These are phyloP conservation scores for Zaprionus africanus DNA, from an alignment of 1,140 invertebrate species.

Conservation along the genomic window DNA sequence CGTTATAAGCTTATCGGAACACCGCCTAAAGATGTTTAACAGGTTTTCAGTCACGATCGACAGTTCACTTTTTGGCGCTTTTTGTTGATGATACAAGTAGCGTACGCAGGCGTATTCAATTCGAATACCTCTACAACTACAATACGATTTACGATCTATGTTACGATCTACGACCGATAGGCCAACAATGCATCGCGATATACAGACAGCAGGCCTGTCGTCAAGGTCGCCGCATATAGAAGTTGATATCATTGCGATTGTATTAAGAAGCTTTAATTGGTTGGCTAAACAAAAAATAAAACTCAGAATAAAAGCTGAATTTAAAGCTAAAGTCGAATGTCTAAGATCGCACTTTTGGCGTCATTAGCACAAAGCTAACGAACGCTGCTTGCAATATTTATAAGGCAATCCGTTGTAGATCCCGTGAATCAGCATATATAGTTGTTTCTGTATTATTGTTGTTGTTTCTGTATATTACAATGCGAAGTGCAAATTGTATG, in stretches of 20 bases:
- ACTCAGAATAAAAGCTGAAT: neutral
- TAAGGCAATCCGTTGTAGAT: constrained; percentile 53
- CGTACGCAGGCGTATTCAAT: constrained; percentile 18
- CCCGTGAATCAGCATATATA: constrained; percentile 53
- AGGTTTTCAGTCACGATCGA: constrained; percentile 54
- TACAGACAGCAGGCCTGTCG: neutral
- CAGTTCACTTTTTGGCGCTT: constrained; percentile 46
- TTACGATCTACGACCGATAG: constrained; percentile 9
- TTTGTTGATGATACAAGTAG: constrained; percentile 15
- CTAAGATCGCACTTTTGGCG: constrained; percentile 36
- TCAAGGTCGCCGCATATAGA: constrained; percentile 25
- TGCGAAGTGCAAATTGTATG: constrained; percentile 41
- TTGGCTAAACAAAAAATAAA: constrained; percentile 33
- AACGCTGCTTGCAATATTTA: constrained; percentile 59
- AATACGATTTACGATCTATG: constrained; percentile 5
- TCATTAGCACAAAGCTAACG: constrained; percentile 45
- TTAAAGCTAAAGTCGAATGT: constrained; percentile 32
- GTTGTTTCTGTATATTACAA: neutral
- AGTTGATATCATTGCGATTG: constrained; percentile 30
- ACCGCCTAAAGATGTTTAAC: constrained; percentile 66
- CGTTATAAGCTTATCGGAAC: constrained; percentile 13
- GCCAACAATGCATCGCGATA: neutral
- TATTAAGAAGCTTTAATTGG: constrained; percentile 43
- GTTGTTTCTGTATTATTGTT: neutral
- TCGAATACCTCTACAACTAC: constrained; percentile 15